A percentile compares a stretch with the other conserved stretches of the same genome.
These are phyloP conservation scores for Phalacrocorax carbo DNA, from an alignment of 2,113 vertebrate genomes.

Conservation along the genomic window DNA sequence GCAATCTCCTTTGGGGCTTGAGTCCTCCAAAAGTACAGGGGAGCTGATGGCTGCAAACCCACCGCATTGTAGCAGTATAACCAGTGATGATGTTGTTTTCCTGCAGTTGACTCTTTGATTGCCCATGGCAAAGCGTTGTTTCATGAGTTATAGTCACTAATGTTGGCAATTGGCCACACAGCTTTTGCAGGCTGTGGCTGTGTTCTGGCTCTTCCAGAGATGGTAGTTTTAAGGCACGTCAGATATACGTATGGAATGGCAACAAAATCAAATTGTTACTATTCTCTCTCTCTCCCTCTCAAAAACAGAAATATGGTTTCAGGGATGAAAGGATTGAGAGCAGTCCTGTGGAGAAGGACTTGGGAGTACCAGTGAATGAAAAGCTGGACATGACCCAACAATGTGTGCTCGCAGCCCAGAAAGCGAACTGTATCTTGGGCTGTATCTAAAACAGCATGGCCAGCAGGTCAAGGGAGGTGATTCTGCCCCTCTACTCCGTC, in stretches of 20 bases:
- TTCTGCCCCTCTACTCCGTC: no score
- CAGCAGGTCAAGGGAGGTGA: no score
- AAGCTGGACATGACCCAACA: no score
- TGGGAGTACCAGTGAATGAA: no score
- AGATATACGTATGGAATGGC: not conserved
- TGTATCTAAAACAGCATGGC: no score
- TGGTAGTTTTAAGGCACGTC: not conserved
- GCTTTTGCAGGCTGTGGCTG: not conserved
- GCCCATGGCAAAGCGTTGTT: not conserved
- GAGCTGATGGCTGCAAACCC: not conserved
- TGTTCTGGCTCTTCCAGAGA: not conserved
- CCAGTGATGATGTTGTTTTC: not conserved
- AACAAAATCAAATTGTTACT: not conserved
- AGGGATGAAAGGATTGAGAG: no score
- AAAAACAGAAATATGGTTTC: not conserved
- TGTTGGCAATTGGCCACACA: not conserved
- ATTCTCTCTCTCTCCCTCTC: not conserved
- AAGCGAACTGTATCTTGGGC: no score
- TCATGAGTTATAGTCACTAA: not conserved
- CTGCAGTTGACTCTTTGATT: not conserved
- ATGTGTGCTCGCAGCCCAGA: no score
- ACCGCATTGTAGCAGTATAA: not conserved
- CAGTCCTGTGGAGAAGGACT: no score
- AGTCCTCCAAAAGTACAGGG: not conserved
- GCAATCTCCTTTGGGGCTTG: not conserved